These are phyloP conservation scores for Melanotaenia maccullochi DNA, from an alignment of 2,797 vertebrate genomes.

Conservation along the genomic window DNA sequence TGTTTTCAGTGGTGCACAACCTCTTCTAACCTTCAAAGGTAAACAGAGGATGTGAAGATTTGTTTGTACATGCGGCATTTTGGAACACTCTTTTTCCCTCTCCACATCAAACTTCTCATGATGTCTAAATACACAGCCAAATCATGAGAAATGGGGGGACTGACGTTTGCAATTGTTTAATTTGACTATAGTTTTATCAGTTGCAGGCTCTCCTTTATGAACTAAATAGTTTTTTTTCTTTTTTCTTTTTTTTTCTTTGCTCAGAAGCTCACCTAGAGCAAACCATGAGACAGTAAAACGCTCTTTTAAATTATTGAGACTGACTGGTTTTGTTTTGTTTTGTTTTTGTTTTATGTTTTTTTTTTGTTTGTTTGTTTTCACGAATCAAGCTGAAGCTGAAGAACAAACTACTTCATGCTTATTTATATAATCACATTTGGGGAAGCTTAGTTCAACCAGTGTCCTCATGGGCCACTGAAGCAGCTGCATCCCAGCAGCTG, in stretches of 20 bases:
- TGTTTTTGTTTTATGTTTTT: background rate
- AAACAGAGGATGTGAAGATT: background rate
- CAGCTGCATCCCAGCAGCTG: constrained; percentile 20
- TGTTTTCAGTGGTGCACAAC: background rate
- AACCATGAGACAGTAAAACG: background rate
- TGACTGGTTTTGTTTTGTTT: constrained; percentile 15
- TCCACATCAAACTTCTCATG: background rate
- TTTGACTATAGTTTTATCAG: background rate
- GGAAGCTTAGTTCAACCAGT: constrained; percentile 37
- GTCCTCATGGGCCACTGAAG: constrained; percentile 31
- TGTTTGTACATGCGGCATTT: background rate
- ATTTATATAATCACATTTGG: constrained; percentile 40
- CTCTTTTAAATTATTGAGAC: constrained; percentile 1
- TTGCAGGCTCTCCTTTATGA: background rate
- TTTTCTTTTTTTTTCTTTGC: too few species aligned
- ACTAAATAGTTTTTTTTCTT: too few species aligned
- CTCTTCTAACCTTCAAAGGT: background rate
- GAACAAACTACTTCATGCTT: constrained; percentile 48
- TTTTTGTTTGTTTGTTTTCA: background rate
- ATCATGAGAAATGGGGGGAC: background rate
- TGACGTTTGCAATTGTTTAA: background rate
- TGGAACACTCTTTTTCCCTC: background rate
- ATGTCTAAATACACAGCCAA: background rate
- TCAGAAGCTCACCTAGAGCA: background rate
- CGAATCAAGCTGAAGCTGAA: constrained; percentile 30